phyloP scores from a whole-genome alignment of 2,113 vertebrate species.

The Ictalurus punctatus region DNA sequence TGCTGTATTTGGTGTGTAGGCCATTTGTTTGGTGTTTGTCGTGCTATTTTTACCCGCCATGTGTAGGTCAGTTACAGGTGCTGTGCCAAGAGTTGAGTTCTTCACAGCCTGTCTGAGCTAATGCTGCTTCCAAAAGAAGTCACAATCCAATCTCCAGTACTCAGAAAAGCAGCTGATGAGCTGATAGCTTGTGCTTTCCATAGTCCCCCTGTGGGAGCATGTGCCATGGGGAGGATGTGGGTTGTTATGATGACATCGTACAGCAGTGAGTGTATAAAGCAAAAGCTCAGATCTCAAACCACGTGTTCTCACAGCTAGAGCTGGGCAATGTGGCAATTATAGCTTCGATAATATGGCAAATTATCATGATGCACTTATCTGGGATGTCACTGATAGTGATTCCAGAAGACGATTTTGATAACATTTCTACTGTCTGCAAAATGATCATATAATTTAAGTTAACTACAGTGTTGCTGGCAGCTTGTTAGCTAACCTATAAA shows the following conservation, averaged over 20 bases:
- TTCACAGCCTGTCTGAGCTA: constrained; percentile 8
- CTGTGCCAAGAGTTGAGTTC: constrained; percentile 36
- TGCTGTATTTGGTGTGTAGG: not conserved
- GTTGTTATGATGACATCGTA: not conserved
- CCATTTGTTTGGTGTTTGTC: not conserved
- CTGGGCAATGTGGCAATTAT: not conserved
- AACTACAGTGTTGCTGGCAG: not conserved
- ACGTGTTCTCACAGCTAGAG: not conserved
- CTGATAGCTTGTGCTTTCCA: not conserved
- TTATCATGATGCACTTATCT: not conserved
- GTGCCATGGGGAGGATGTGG: not conserved
- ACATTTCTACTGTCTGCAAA: not conserved
- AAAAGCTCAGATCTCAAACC: not conserved
- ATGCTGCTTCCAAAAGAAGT: constrained; percentile 20
- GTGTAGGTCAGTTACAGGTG: constrained; percentile 35
- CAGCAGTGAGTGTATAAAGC: not conserved
- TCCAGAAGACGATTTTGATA: not conserved
- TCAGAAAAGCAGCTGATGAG: constrained; percentile 24
- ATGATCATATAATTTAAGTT: not conserved
- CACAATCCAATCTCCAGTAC: constrained; percentile 3
- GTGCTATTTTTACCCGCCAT: constrained; percentile 35
- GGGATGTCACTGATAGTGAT: too few species aligned
- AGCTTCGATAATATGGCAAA: not conserved
- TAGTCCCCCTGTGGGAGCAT: not conserved
- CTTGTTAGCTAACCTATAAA: not conserved